phyloP scores from a whole-genome alignment of 2,888 invertebrate genomes.

The Acanthosepion esculentum region DNA sequence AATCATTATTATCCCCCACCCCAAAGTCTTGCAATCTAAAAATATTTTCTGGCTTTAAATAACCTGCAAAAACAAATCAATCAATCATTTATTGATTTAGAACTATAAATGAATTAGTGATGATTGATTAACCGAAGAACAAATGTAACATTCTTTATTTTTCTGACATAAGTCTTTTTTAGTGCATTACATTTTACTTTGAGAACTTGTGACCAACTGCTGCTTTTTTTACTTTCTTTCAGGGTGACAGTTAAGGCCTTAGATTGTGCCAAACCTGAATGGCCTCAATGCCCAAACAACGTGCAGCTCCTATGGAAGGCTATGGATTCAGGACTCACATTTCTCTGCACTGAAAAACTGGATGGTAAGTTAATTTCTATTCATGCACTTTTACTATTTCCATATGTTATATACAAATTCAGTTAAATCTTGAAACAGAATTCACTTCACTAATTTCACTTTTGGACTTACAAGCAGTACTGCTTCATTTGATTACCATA shows the following conservation, averaged over 20 bases:
- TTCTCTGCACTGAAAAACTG: constrained; percentile 40
- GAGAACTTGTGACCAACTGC: not conserved
- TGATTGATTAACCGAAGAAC: too few relatives aligned
- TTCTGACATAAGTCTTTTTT: not conserved
- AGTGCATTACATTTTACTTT: not conserved
- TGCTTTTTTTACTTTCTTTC: not conserved
- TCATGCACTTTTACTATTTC: not conserved
- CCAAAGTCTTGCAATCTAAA: too few relatives aligned
- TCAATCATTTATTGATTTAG: too few relatives aligned
- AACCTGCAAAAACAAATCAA: too few relatives aligned
- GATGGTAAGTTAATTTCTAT: not conserved
- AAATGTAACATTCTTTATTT: too few relatives aligned
- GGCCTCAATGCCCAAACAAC: constrained; percentile 36
- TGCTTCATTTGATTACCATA: too few relatives aligned
- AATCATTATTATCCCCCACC: too few relatives aligned
- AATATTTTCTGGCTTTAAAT: too few relatives aligned
- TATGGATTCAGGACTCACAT: constrained; percentile 42
- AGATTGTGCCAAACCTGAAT: constrained; percentile 39
- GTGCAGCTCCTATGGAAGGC: constrained; percentile 41
- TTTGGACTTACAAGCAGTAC: too few relatives aligned
- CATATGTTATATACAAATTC: too few relatives aligned
- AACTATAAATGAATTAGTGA: too few relatives aligned
- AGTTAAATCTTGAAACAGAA: not conserved
- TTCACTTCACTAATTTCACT: too few relatives aligned
- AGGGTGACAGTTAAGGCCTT: constrained; percentile 35